phyloP scores from a whole-genome alignment of 2,797 vertebrate species.

The Melanotaenia trifasciata region DNA sequence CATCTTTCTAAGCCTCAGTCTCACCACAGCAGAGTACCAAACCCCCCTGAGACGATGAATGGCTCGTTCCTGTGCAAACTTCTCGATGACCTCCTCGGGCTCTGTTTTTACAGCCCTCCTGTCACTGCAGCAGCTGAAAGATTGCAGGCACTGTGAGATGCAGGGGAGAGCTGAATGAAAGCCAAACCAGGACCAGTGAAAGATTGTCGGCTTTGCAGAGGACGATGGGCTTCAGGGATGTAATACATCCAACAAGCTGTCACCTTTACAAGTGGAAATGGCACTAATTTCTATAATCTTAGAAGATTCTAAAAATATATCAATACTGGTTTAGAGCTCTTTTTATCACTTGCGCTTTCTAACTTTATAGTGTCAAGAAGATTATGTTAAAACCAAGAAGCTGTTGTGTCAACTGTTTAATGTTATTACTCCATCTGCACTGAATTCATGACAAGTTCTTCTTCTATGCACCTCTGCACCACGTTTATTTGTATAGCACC shows the following conservation, averaged over 20 bases:
- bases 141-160: slow-evolving; percentile 40
- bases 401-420: neutral
- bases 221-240: slow-evolving; percentile 6
- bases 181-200: slow-evolving; percentile 10
- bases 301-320: neutral
- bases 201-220: slow-evolving; percentile 2
- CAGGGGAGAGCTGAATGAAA: slow-evolving; percentile 15
- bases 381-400: neutral
- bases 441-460: neutral
- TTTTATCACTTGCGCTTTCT: neutral
- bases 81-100: slow-evolving; percentile 62
- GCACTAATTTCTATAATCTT: slow-evolving; percentile 9
- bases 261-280: slow-evolving; percentile 12
- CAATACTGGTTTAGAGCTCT: neutral
- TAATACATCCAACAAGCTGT: slow-evolving; percentile 3
- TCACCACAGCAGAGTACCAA: slow-evolving; percentile 44
- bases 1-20: slow-evolving; percentile 64
- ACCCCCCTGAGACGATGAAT: slow-evolving; percentile 53
- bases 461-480: neutral
- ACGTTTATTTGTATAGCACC: neutral
- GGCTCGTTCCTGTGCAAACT: slow-evolving; percentile 63
- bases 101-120: slow-evolving; percentile 60
- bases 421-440: neutral
- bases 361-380: neutral
- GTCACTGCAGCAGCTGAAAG: slow-evolving; percentile 54